phyloP scores from a whole-genome alignment of 2,113 vertebrate species.

The Alligator sinensis region DNA sequence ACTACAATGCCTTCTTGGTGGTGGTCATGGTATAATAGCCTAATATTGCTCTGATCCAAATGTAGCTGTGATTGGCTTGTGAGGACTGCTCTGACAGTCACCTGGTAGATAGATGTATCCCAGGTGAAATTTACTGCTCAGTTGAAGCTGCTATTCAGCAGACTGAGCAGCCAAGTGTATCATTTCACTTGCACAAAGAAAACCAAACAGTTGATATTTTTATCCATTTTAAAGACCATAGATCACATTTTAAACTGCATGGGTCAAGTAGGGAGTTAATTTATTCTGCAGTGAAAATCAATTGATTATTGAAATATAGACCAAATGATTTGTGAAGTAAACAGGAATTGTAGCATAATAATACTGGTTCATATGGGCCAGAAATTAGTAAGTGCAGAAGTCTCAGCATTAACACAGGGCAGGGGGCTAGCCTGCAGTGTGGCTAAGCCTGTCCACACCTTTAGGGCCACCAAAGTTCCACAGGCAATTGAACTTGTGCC shows the following conservation, averaged over 20 bases:
- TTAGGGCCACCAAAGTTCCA: not conserved
- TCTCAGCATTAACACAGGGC: not conserved
- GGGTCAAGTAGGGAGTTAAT: not conserved
- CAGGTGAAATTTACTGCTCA: conserved; percentile 19
- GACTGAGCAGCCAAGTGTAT: not conserved
- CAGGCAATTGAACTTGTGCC: fast-evolving
- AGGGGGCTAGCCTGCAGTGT: not conserved
- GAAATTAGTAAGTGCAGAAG: not conserved
- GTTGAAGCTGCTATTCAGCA: conserved; percentile 38
- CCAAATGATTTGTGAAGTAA: not conserved
- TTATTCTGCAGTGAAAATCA: not conserved
- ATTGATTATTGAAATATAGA: conserved; percentile 9
- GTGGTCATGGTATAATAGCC: not conserved
- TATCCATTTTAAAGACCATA: conserved; percentile 2
- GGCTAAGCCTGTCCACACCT: not conserved
- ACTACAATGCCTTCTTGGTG: not conserved
- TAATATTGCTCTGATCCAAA: conserved; percentile 24
- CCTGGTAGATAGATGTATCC: not conserved
- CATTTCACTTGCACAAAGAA: conserved; percentile 10
- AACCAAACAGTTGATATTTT: not conserved
- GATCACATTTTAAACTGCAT: not conserved
- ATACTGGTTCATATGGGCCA: not conserved
- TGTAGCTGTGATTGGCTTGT: not conserved
- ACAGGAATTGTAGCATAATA: not conserved
- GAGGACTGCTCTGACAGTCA: not conserved